These are phyloP conservation scores for Gopherus evgoodei DNA, from an alignment of 2,113 vertebrate species.

Conservation along the genomic window DNA sequence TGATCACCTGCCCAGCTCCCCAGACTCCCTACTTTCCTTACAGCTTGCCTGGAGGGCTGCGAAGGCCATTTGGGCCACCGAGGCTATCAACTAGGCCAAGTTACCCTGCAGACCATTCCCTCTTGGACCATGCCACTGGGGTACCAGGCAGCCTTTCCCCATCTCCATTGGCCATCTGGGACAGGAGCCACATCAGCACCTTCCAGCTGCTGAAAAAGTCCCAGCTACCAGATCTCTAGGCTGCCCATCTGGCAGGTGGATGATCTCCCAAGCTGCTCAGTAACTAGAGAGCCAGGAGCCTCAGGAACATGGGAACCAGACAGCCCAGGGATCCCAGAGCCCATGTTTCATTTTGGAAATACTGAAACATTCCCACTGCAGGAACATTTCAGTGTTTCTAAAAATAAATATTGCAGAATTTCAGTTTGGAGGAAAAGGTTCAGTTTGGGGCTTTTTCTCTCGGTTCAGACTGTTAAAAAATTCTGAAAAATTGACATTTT, in stretches of 20 bases:
- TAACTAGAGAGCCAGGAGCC: not conserved
- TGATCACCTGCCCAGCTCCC: not conserved
- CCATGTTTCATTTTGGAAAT: not conserved
- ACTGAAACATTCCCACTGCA: not conserved
- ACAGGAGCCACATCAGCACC: not conserved
- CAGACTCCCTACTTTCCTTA: not conserved
- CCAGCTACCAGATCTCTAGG: not conserved
- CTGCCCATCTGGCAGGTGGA: not conserved
- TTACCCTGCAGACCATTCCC: not conserved
- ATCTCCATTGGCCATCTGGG: not conserved
- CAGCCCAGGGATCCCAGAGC: not conserved
- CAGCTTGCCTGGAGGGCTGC: not conserved
- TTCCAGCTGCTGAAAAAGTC: not conserved
- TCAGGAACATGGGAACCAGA: not conserved
- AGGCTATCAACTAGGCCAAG: not conserved
- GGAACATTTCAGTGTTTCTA: not conserved
- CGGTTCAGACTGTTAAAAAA: not conserved
- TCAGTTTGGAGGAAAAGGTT: not conserved
- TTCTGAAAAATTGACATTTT: not conserved
- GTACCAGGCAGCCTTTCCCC: not conserved
- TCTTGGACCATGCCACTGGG: not conserved
- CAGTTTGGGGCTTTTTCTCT: not conserved
- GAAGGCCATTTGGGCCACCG: not conserved
- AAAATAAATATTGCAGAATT: not conserved
- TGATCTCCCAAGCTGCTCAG: not conserved